Base-by-base conservation (phyloP, 1,140 invertebrate species). In the Littorina saxatilis region DNA sequence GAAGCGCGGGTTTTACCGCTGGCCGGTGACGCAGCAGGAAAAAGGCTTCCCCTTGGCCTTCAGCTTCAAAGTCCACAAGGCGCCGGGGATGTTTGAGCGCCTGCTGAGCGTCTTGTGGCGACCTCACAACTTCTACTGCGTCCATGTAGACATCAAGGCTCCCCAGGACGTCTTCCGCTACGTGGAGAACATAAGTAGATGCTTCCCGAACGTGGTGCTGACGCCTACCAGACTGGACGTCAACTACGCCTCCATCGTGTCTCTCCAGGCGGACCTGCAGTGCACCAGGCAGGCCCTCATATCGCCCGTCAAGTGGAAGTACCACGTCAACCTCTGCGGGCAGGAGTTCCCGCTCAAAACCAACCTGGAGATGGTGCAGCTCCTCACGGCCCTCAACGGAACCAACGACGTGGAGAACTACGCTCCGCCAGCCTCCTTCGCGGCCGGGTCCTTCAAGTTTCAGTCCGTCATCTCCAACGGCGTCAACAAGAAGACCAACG, bases 111-210 rank as follows among this genome's bases (percentile, higher is more conserved):
- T 20, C 9, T 20, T 50, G 47, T 50, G 47, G 47, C 47, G 47
- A n/a, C 88, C 90, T 11, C 90, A 92, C 55, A 93, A 93, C 83
- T 82, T 88, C n/a, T 93, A 92, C 82, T 92, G 91, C 84, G 86
- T 93, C 40, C 90, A 91, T 76, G 84, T 92, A 15, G 92, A 93
- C 79, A 73, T 35, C 15, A 87, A 87, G 35, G 47, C 86, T 0
- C 63, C 80, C 32, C 32, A 43, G 13, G 76, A 83, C 5, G n/a
- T n/a, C n/a, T 83, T 85, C 37, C 74, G 83, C 4, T 68, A 84
- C 0, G 86, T 91, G 37, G 82, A 83, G 15, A 83, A 76, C 3
- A 75, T 91, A 13, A 85, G 80, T 5, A 74, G 15, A 11, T 91
- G 90, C 74, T 88, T 91, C 39, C 43, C 84, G 15, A 91, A 91